phyloP scores from a whole-genome alignment of 2,888 invertebrate species.

The Chirona hameri region DNA sequence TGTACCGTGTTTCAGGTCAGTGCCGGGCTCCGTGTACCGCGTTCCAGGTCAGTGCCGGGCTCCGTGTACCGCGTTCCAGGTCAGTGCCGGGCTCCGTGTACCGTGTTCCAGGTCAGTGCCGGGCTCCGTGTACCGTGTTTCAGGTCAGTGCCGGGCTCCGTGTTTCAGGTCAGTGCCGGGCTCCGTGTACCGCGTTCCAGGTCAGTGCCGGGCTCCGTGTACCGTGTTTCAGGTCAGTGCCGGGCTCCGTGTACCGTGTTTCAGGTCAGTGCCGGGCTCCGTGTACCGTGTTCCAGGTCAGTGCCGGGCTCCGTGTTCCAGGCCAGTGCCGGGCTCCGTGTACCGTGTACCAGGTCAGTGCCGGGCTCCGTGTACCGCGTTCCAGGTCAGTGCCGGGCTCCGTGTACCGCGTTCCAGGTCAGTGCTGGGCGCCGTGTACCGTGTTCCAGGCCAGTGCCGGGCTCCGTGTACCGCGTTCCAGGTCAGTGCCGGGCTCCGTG shows the following conservation, averaged over 20 bases:
- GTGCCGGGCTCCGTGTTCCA: not conserved
- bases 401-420: constrained; percentile 70
- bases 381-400: constrained; percentile 54
- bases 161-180: too few species aligned
- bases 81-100: constrained; percentile 50
- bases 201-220: constrained; percentile 44
- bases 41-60: constrained; percentile 57
- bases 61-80: constrained; percentile 75
- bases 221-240: constrained; percentile 65
- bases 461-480: constrained; percentile 66
- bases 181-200: constrained; percentile 77
- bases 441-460: constrained; percentile 59
- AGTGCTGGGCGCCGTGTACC: constrained; percentile 54
- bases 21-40: constrained; percentile 58
- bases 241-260: constrained; percentile 67
- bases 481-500: constrained; percentile 44
- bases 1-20: constrained; percentile 67
- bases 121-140: constrained; percentile 68
- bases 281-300: constrained; percentile 69
- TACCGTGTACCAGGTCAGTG: constrained; percentile 65
- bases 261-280: constrained; percentile 49
- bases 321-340: constrained; percentile 42
- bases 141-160: constrained; percentile 49
- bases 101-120: constrained; percentile 62
- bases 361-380: constrained; percentile 58